Evolutionary conservation across 2,113 vertebrate species (phyloP), one percentile per base, ranked within the genome.

Genomic region (Antigone vipio): DNA sequence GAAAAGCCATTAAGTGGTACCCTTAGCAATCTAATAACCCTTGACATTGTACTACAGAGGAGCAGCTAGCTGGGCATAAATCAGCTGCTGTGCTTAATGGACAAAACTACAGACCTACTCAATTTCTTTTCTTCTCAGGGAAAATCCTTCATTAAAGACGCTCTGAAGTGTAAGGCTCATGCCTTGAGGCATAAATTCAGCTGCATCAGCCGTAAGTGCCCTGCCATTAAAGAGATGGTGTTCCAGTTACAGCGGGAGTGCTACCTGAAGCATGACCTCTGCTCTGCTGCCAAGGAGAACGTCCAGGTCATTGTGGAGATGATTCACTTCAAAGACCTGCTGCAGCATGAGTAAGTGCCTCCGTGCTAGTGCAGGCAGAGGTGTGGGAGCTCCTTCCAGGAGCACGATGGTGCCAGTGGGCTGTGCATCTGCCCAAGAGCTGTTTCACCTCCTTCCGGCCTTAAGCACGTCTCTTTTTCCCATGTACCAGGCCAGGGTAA

Each of bases 61-160:
- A 94, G 92, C 89, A 93, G 91, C 94, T 95, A 95, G 91, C 89
- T 93, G 92, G 85, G 81, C 69, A 85, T 96, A 97, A 97, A 96
- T 97, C 95, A 92, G 74, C 89, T 88, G 89, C 91, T 64, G 82
- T 96, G 95, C 88, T 96, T 94, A 93, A 95, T 95, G 73, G 97
- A 86, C 85, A 94, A 78, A 95, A 95, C 69, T 84, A 88, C 81
- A 93, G 81, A 89, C 92, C 75, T 96, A 91, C 74, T 92, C 88
- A 63, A 77, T 73, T 96, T 96, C 91, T 95, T 92, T 91, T 95
- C 62, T 96, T 92, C 93, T 55, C 97, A 99, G 99, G 99, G 99
- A 71, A 99, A 99, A 97, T 99, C 99, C 35, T 99, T 99, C 98
- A 99, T 99, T 98, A 99, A 99, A 97, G 99, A 99, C 60, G 98